Conservation (phyloP, 2,888 invertebrate genomes). For the Watsonalla cultraria region DNA sequence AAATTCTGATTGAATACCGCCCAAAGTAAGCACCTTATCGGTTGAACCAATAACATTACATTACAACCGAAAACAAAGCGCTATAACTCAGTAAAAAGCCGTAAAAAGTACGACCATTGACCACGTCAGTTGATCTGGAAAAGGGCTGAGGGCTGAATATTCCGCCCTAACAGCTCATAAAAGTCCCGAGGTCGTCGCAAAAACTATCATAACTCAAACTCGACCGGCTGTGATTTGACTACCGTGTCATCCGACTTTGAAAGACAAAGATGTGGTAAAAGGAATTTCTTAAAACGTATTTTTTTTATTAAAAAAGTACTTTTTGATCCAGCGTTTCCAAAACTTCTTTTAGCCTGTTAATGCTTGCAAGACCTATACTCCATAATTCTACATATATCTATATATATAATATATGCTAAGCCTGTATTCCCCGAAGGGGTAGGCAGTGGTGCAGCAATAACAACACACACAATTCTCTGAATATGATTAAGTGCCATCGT, state of each 20-base stretch:
- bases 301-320: too few species aligned
- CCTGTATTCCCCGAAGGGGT: too few species aligned
- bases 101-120: slow-evolving; percentile 20
- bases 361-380: too few species aligned
- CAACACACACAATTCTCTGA: too few species aligned
- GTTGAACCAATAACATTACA: slow-evolving; percentile 4
- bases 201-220: slow-evolving; percentile 57
- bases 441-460: too few species aligned
- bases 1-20: neutral
- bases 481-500: too few species aligned
- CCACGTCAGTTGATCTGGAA: slow-evolving; percentile 23
- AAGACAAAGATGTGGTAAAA: slow-evolving; percentile 7
- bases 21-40: neutral
- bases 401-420: too few species aligned
- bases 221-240: slow-evolving; percentile 40
- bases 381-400: too few species aligned
- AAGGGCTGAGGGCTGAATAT: slow-evolving; percentile 23
- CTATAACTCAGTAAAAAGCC: slow-evolving; percentile 16
- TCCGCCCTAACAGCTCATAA: slow-evolving; percentile 41
- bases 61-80: slow-evolving; percentile 19
- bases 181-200: slow-evolving; percentile 40
- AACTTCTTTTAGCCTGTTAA: too few species aligned
- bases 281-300: neutral
- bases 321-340: too few species aligned
- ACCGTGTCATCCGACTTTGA: slow-evolving; percentile 12